Evolutionary conservation across 2,888 invertebrate genomes (phyloP), one percentile per base, ranked within the genome.

Genomic region (Thymelicus acteon): DNA sequence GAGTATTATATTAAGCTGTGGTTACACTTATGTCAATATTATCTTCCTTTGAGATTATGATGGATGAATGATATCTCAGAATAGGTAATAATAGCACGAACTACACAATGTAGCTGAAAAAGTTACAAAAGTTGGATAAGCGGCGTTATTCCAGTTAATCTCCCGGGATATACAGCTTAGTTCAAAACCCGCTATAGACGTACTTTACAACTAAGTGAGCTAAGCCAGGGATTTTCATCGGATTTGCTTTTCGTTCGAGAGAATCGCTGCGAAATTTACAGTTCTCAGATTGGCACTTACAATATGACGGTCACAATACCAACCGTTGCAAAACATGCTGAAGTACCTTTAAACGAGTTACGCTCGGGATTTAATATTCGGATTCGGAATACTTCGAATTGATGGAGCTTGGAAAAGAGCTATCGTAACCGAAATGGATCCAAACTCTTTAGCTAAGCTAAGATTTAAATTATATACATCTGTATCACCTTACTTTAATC

Each of bases 91-190:
- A 2, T 12, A 12, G 12, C 4, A 44, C 12, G 2, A 1, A 44
- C 10, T 44, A 44, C 40, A 40, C 8, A 12, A 12, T 2, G 12
- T 10, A 12, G 12, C 19, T 57, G 57, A n/a, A n/a, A 37, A 37
- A 58, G 37, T n/a, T 8, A 58, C 58, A 58, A 39, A 39, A 37
- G 54, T 24, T 24, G 54, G 54, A 12, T 24, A 54, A 54, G 6
- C 6, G 8, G 54, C 24, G 54, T 54, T 54, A 54, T 54, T 54
- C 24, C 24, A 54, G 24, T 54, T 54, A 54, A 54, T 24, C 54
- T 24, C 24, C 24, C 12, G 12, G 54, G 54, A 54, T 54, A 54
- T 6, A 52, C 19, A 15, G 52, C 52, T 52, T 52, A 52, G 52
- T 52, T 52, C 19, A 52, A 12, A 44, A 10, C 40, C 49, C 49